These are phyloP conservation scores for Acrocephalus arundinaceus DNA, from an alignment of 2,113 vertebrate species.

Conservation along the genomic window DNA sequence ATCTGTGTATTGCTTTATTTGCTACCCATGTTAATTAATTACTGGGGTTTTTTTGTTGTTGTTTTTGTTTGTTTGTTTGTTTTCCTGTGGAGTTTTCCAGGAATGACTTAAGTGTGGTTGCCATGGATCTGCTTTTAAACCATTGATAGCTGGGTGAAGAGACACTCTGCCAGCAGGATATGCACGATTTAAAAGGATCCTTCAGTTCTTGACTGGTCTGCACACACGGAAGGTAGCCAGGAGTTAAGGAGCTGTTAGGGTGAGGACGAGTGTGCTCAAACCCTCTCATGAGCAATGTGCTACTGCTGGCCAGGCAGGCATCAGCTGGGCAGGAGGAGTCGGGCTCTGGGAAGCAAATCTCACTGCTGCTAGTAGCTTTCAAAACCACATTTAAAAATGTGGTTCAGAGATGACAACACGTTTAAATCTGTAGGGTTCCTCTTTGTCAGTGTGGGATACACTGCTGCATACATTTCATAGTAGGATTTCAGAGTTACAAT, in stretches of 20 bases:
- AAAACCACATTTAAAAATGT: neutral
- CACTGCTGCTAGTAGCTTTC: neutral
- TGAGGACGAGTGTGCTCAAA: neutral
- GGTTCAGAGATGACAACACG: neutral
- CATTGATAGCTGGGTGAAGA: neutral
- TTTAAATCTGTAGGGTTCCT: neutral
- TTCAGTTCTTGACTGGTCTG: neutral
- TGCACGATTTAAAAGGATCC: neutral
- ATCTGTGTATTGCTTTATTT: neutral
- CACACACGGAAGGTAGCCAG: neutral
- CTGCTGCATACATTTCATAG: neutral
- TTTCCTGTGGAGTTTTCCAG: neutral
- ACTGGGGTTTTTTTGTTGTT: too few relatives aligned
- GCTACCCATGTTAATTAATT: neutral
- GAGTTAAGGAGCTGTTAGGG: neutral
- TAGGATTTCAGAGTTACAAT: neutral
- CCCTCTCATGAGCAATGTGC: too few relatives aligned
- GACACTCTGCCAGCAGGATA: neutral
- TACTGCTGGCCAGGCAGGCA: neutral
- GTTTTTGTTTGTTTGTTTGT: too few relatives aligned
- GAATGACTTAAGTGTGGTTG: neutral
- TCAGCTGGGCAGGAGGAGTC: neutral
- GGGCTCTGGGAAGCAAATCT: rapidly evolving
- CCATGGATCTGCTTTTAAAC: neutral
- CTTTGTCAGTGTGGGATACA: neutral